Base-by-base conservation (phyloP, 2,888 invertebrate species). In the Chrysodeixis includens region DNA sequence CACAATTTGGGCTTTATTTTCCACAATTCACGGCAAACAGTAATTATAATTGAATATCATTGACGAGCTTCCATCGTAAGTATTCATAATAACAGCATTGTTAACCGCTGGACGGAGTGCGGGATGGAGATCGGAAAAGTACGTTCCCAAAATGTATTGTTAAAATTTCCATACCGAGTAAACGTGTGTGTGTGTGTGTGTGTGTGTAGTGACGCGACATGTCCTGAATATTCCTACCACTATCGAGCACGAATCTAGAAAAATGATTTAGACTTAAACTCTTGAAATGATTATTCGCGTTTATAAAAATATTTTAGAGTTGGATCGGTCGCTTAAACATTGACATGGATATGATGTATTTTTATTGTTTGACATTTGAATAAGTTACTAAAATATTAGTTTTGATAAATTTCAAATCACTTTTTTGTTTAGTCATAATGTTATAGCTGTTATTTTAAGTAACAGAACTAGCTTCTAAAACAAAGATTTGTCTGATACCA, bases 1-100 rank as follows among this genome's bases (percentile, higher is more conserved):
- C 32, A 51, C 22, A 26, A 52, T 35, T 9, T n/a, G 40, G 51
- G 52, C 40, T 64, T 62, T 71, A 71, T 18, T 56, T 40, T 20
- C 16, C 26, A 59, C 30, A 12, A 56, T 58, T 52, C 35, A 53
- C 53, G 51, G 26, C 35, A 59, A 75, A 62, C 58, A 46, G 61
- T 77, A 70, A 74, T 77, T 78, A 70, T 77, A 74, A 77, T 69
- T 75, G 56, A 74, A 78, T 78, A 69, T 71, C 61, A 65, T 71
- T 76, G 46, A 73, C 67, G 62, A 66, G 70, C 40, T 40, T 40
- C n/a, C n/a, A n/a, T 40, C 40, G 40, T 40, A 40, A 40, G 40
- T 35, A 62, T 63, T 62, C 76, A 66, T 66, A 67, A 64, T 67
- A 69, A 76, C 73, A 76, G 63, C 71, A 40, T 49, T 49, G 60